Base-by-base conservation (phyloP, 2,113 vertebrate species). In the Myocastor coypus region DNA sequence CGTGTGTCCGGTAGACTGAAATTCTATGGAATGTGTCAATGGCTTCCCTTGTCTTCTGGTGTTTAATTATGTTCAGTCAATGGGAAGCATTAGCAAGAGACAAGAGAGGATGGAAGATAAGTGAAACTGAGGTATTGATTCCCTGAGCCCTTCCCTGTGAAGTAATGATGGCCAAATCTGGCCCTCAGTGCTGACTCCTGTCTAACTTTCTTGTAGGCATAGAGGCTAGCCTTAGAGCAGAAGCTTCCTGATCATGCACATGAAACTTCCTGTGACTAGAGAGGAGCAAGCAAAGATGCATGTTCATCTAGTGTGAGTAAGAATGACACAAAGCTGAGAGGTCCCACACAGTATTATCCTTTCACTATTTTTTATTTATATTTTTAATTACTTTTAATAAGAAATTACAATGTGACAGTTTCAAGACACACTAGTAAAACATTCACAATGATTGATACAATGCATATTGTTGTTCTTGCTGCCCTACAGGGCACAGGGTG, bases 161-260 rank as follows among this genome's bases (percentile, higher is more conserved):
- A 32, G 42, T 87, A 77, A 81, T 34, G 88, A 32, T 16, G 81
- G 12, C 19, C 69, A 86, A 32, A 13, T 19, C 63, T 0, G 2
- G 81, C 81, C 77, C 91, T 96, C 57, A 83, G 73, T 19, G 24
- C 77, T 69, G 4, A n/a, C 34, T 89, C 24, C 75, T 82, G 40
- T 57, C 42, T 77, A 50, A 26, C 11, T 11, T 30, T 55, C 87
- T 81, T 28, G 1, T 10, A 63, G 7, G 24, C 19, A 28, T 20
- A 85, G 37, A 52, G 16, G 90, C 75, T 50, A 66, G 63, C 30
- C 75, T 96, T 28, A 87, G 42, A 82, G 89, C 90, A 24, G 42
- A 66, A 37, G 55, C 22, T 16, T 80, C 71, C 28, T 64, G 59
- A 88, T 28, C 69, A 34, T 71, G 59, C 57, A n/a, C 66, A 66